Conservation (phyloP, 2,797 vertebrate species). For the Hydrocynus forskahlii region DNA sequence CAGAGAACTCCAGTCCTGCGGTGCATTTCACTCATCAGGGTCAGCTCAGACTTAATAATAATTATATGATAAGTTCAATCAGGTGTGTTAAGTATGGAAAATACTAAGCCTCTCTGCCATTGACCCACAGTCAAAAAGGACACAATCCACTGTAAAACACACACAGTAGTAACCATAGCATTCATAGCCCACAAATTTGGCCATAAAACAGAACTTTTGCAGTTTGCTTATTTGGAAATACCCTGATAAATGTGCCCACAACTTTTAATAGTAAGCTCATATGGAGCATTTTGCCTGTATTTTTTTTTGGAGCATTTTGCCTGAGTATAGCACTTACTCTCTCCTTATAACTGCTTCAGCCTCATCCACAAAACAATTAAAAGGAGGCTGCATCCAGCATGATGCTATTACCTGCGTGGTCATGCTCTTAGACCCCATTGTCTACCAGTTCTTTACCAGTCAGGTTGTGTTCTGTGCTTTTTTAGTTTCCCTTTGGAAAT, state of each 20-base stretch:
- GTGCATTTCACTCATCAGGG: not conserved
- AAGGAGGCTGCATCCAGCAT: not conserved
- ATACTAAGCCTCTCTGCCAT: not conserved
- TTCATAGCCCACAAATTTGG: too few relatives aligned
- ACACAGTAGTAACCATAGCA: not conserved
- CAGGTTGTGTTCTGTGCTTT: too few relatives aligned
- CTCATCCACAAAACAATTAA: not conserved
- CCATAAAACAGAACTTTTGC: too few relatives aligned
- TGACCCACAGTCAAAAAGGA: not conserved
- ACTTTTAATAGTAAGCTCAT: too few relatives aligned
- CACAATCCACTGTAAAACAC: too few relatives aligned
- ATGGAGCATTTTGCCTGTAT: not conserved
- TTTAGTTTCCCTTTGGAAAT: not conserved
- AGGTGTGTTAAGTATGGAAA: not conserved
- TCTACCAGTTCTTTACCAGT: not conserved
- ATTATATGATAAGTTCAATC: conserved; percentile 1
- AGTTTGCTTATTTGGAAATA: too few relatives aligned
- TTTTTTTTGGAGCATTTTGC: too few relatives aligned
- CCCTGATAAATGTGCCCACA: too few relatives aligned
- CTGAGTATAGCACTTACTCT: not conserved
- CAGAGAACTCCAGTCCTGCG: not conserved
- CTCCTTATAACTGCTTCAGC: not conserved
- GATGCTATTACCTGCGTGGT: not conserved
- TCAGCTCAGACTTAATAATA: not conserved
- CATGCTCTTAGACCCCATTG: not conserved